These are phyloP conservation scores for Conomelus anceps DNA, from an alignment of 2,888 invertebrate genomes.

Conservation along the genomic window DNA sequence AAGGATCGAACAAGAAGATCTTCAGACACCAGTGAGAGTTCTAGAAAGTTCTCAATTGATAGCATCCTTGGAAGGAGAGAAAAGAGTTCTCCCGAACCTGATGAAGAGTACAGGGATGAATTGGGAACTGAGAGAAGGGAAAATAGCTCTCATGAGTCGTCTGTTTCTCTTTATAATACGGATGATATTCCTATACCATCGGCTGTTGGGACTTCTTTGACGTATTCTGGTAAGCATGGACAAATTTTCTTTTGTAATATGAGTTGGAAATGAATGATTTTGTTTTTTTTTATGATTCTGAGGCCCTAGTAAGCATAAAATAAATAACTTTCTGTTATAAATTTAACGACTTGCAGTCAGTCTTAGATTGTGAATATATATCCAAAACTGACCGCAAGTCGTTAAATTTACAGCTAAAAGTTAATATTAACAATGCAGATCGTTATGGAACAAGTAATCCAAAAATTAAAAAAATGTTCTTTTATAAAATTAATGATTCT, in stretches of 20 bases:
- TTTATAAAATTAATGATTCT: too few relatives aligned
- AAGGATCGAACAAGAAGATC: neutral
- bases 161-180: constrained; percentile 16
- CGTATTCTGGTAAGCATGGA: neutral
- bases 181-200: neutral
- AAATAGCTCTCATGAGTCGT: constrained; percentile 11
- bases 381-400: too few relatives aligned
- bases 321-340: too few relatives aligned
- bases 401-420: too few relatives aligned
- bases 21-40: neutral
- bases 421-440: too few relatives aligned
- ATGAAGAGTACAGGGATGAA: constrained; percentile 2
- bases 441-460: too few relatives aligned
- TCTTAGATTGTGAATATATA: too few relatives aligned
- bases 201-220: neutral
- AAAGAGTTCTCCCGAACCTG: constrained; percentile 18
- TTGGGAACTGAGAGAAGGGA: neutral
- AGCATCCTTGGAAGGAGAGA: constrained; percentile 47
- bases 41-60: constrained; percentile 49
- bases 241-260: neutral
- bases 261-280: too few relatives aligned
- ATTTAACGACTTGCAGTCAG: too few relatives aligned
- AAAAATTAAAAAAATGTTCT: too few relatives aligned
- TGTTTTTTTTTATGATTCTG: too few relatives aligned
- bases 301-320: too few relatives aligned